phyloP scores from a whole-genome alignment of 1,140 invertebrate species.

The Melitaea cinxia region DNA sequence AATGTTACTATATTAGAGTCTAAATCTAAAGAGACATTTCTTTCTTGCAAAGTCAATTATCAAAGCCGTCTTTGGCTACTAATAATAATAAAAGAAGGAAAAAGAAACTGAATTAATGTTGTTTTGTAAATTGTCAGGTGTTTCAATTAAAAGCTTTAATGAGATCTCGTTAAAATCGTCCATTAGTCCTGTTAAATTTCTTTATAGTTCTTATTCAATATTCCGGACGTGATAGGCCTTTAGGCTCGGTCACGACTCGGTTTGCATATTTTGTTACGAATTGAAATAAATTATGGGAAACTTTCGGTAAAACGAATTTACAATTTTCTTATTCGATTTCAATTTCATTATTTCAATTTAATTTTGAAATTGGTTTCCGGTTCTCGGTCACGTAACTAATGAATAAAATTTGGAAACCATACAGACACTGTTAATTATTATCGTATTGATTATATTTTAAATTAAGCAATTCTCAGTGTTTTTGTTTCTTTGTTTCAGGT shows the following conservation, averaged over 20 bases:
- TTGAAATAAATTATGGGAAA: conserved; percentile 33
- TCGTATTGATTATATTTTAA: background rate
- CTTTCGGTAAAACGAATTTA: conserved; percentile 17
- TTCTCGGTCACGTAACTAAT: background rate
- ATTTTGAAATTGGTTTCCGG: background rate
- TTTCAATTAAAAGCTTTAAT: conserved; percentile 36
- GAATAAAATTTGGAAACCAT: background rate
- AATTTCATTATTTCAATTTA: conserved; percentile 6
- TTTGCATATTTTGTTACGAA: conserved; percentile 40
- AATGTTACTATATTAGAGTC: too few relatives aligned
- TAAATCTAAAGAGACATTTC: too few relatives aligned
- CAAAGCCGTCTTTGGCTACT: conserved; percentile 1
- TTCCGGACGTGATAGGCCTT: conserved; percentile 20
- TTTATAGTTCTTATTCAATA: conserved; percentile 29
- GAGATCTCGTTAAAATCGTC: conserved; percentile 34
- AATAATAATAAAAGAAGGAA: conserved; percentile 17
- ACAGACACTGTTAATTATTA: background rate
- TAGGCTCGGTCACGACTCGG: conserved; percentile 33
- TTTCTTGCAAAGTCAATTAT: background rate
- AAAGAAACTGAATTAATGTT: conserved; percentile 17
- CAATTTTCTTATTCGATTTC: conserved; percentile 14
- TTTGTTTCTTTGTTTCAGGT: conserved; percentile 64
- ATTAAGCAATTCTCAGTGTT: too few relatives aligned
- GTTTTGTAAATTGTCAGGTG: conserved; percentile 22
- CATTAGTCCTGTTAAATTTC: conserved; percentile 38